These are phyloP conservation scores for Meteorus sp. DNA, from an alignment of 1,140 invertebrate species.

Conservation along the genomic window DNA sequence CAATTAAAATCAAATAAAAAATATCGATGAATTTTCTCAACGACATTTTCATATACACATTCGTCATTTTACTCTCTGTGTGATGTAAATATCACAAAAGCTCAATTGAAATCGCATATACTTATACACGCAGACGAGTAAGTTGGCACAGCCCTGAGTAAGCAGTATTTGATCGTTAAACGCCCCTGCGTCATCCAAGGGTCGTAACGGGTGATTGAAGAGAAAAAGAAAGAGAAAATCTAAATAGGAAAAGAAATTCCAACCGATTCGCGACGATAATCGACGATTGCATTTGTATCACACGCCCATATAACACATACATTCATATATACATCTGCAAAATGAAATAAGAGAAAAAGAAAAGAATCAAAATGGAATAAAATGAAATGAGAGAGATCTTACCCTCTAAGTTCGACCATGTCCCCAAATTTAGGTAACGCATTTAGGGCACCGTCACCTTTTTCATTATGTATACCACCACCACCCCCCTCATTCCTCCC, in stretches of 20 bases:
- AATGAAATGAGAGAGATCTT: conserved; percentile 30
- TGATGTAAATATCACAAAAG: conserved; percentile 15
- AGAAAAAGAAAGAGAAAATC: conserved; percentile 7
- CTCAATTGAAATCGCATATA: conserved; percentile 9
- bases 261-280: conserved; percentile 22
- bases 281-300: conserved; percentile 22
- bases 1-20: conserved; percentile 11
- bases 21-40: not conserved
- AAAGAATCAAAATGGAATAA: too few relatives aligned
- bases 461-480: too few relatives aligned
- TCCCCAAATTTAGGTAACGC: conserved; percentile 20
- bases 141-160: conserved; percentile 12
- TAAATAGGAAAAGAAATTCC: conserved; percentile 12
- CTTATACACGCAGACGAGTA: conserved; percentile 4
- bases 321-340: not conserved
- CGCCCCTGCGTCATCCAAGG: conserved; percentile 29
- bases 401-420: conserved; percentile 16
- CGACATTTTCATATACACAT: not conserved
- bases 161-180: conserved; percentile 28
- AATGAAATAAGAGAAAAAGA: conserved; percentile 12
- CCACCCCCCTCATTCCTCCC: conserved; percentile 18
- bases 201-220: conserved; percentile 20
- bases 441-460: conserved; percentile 12
- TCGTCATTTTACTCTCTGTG: not conserved
- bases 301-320: conserved; percentile 8